These are phyloP conservation scores for Nomada fabriciana DNA, from an alignment of 2,888 invertebrate genomes.

Conservation along the genomic window DNA sequence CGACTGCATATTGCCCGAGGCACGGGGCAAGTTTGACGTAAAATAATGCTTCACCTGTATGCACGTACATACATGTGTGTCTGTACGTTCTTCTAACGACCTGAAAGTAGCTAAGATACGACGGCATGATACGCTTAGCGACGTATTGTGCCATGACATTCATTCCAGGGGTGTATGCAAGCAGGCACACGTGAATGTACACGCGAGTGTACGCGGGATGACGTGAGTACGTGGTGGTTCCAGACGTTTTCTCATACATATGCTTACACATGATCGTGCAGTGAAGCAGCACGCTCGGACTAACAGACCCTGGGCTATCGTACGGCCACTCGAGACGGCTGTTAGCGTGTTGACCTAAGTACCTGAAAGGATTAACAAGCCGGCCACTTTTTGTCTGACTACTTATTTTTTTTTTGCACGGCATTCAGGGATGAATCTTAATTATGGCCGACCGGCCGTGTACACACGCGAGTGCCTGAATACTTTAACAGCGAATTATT, in stretches of 20 bases:
- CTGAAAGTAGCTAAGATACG: constrained; percentile 55
- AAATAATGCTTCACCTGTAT: constrained; percentile 27
- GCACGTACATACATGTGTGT: neutral
- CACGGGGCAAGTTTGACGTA: constrained; percentile 30
- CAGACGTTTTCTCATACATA: constrained; percentile 58
- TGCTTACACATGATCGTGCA: constrained; percentile 39
- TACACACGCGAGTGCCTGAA: constrained; percentile 10
- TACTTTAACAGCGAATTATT: constrained; percentile 25
- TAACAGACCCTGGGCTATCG: constrained; percentile 71
- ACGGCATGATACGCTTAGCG: constrained; percentile 55
- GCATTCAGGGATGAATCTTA: constrained; percentile 56
- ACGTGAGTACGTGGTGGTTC: constrained; percentile 16
- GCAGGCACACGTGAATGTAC: constrained; percentile 6
- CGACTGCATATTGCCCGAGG: constrained; percentile 39
- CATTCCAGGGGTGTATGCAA: constrained; percentile 36
- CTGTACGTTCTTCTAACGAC: constrained; percentile 53
- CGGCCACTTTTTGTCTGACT: constrained; percentile 64
- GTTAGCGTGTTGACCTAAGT: constrained; percentile 78
- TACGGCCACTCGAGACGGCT: constrained; percentile 79
- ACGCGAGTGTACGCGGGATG: constrained; percentile 11
- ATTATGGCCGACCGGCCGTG: constrained; percentile 48
- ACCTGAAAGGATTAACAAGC: constrained; percentile 79
- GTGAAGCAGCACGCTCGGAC: constrained; percentile 35
- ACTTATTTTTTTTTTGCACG: constrained; percentile 61
- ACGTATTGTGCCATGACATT: constrained; percentile 63